Base-by-base conservation (phyloP, 2,113 vertebrate species). In the Anguilla japonica region DNA sequence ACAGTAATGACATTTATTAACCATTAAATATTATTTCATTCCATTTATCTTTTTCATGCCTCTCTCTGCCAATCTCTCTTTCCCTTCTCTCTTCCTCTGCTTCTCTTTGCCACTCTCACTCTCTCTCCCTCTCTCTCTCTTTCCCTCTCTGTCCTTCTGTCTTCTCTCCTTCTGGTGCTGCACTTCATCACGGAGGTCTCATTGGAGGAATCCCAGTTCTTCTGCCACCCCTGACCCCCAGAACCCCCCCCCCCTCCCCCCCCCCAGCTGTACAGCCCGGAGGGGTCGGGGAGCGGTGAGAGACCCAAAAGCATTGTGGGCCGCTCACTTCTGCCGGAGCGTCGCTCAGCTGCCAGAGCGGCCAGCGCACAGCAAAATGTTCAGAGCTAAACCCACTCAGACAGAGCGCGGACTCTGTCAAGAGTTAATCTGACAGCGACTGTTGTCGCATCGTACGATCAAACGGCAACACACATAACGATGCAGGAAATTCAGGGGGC, bases 101-200 rank as follows among this genome's bases (percentile, higher is more conserved):
- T 3, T 43, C 87, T 43, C 39, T 81, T 29, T 91, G 81, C 82
- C 79, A 43, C 87, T 88, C 85, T 46, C 89, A 90, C 78, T 84
- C 86, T 83, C 82, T 87, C 79, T 78, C 85, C 22, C n/a, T 84
- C 56, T 50, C 79, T 82, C 39, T 88, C 40, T 46, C 87, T 46
- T n/a, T 81, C 39, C 90, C 83, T 83, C 79, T 56, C 87, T 88
- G 84, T 46, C 89, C 90, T 67, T 84, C 86, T 84, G 80, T 87
- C 79, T 8, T 78, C 67, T 15, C 89, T 89, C 83, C n/a, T 87
- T 34, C 78, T 6, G 34, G 11, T 81, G 56, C 75, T 34, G 16
- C 60, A 84, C 80, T 84, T 83, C 79, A 50, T 84, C 75, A 84
- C 20, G 39, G 78, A 20, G 41, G 11, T 81, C 84, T 78, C 53